These are phyloP conservation scores for Nerophis lumbriciformis DNA, from an alignment of 2,113 vertebrate species.

Conservation along the genomic window DNA sequence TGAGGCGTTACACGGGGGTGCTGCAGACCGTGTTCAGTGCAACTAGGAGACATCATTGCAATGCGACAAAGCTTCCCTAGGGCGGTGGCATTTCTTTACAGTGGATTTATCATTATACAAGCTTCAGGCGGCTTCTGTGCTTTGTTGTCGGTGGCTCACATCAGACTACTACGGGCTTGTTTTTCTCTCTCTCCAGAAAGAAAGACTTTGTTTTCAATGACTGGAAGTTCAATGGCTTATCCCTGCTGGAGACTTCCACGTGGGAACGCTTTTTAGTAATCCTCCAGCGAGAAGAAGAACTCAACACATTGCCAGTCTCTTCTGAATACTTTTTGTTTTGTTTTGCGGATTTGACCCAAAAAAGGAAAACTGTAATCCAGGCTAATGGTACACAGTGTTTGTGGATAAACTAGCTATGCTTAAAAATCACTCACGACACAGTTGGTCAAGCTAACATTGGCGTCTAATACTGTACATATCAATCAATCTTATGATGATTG, in stretches of 20 bases:
- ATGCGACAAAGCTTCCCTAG: no score
- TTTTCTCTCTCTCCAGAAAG: not conserved
- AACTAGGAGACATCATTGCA: no score
- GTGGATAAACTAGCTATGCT: no score
- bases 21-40: no score
- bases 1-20: no score
- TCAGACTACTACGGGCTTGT: slow-evolving; percentile 1
- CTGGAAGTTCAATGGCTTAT: slow-evolving; percentile 1
- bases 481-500: no score
- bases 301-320: slow-evolving; percentile 4
- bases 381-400: not conserved
- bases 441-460: no score
- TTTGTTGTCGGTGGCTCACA: not conserved
- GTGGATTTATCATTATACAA: no score
- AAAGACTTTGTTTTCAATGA: slow-evolving; percentile 5
- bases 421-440: no score
- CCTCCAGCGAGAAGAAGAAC: slow-evolving; percentile 1
- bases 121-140: not conserved
- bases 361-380: not conserved
- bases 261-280: slow-evolving; percentile 6
- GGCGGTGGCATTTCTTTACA: no score
- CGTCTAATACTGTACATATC: no score
- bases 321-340: not conserved
- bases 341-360: not conserved
- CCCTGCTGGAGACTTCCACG: slow-evolving; percentile 1